Percentiles rank a stretch among this genome's conserved stretches.
Conservation (phyloP, 2,113 vertebrate species). For the Lanius ludovicianus region DNA sequence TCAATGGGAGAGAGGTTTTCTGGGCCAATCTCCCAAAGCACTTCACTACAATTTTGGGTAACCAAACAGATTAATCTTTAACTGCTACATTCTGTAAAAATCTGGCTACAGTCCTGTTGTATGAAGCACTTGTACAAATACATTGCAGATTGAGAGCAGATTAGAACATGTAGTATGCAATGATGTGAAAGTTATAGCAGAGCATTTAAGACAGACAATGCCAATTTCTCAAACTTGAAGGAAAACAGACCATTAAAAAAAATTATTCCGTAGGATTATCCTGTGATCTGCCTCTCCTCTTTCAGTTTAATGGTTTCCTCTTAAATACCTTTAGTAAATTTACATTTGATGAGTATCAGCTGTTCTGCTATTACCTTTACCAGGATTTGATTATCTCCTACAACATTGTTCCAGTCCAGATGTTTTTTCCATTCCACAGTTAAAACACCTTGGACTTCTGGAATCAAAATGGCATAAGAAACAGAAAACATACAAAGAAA, state of each 20-base stretch:
- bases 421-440: background rate
- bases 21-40: background rate
- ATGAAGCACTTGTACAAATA: background rate
- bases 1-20: background rate
- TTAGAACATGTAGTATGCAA: background rate
- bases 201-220: background rate
- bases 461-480: background rate
- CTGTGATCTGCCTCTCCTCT: background rate
- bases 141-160: background rate
- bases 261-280: background rate
- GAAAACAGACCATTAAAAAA: background rate
- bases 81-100: background rate
- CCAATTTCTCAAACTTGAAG: background rate
- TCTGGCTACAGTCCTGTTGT: background rate
- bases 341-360: slow-evolving; percentile 1
- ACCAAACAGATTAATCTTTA: background rate
- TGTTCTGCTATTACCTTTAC: background rate
- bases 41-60: background rate
- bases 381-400: background rate
- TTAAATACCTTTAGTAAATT: slow-evolving; percentile 30
- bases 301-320: background rate
- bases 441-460: background rate
- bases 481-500: background rate
- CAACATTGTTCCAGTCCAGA: background rate
- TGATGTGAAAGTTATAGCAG: background rate